Evolutionary conservation across 2,888 invertebrate species (phyloP).

Genomic region (Dasysyrphus albostriatus): DNA sequence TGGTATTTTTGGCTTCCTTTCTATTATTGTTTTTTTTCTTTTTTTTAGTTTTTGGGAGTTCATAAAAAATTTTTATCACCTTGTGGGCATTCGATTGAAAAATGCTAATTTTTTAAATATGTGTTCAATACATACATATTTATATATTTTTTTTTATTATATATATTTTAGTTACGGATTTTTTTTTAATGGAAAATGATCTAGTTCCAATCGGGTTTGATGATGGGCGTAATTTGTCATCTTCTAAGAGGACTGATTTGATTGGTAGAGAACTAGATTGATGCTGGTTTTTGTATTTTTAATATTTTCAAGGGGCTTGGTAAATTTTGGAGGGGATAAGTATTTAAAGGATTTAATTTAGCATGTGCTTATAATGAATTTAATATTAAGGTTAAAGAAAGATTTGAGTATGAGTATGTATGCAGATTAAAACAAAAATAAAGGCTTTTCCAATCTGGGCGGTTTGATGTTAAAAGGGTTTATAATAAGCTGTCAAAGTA

Average conservation of each 20-base stretch:
- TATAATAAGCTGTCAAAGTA: too few relatives aligned
- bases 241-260: conserved; percentile 19
- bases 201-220: conserved; percentile 54
- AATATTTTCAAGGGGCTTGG: neutral
- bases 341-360: neutral
- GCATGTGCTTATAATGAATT: neutral
- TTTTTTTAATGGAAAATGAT: conserved; percentile 27
- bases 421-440: too few relatives aligned
- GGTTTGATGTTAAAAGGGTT: too few relatives aligned
- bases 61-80: conserved; percentile 63
- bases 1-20: conserved; percentile 60
- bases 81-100: conserved; percentile 63
- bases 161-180: conserved; percentile 5
- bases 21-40: conserved; percentile 8
- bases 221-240: conserved; percentile 43
- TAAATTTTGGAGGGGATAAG: neutral
- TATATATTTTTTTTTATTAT: neutral
- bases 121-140: too few relatives aligned
- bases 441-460: too few relatives aligned
- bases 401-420: too few relatives aligned
- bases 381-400: neutral
- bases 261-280: conserved; percentile 15
- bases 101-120: conserved; percentile 42
- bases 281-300: neutral
- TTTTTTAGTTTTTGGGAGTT: conserved; percentile 27